Evolutionary conservation across 2,113 vertebrate genomes (phyloP), one percentile per base, ranked within the genome.

Genomic region (Alligator sinensis): DNA sequence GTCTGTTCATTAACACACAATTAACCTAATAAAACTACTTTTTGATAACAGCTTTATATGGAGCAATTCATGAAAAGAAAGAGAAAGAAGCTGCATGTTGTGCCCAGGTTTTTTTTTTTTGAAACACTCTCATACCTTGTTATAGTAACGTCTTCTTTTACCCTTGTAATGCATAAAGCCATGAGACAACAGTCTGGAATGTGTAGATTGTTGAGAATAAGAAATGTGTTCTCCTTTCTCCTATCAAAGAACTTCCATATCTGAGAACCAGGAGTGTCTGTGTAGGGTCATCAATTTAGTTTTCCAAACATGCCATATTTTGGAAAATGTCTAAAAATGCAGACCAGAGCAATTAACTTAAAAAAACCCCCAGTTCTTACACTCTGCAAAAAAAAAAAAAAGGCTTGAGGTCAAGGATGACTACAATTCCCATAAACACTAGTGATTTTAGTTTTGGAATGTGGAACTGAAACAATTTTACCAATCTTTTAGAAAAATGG

Each of bases 291-390:
- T 80, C 91, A 85, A 63, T 61, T 63, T 18, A 89, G 70, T 24
- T 83, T 76, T 47, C 10, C 22, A 81, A 94, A 92, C 55, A 30
- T 6, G 5, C 6, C 66, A 74, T 57, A 24, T 82, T 55, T 28
- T 66, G 22, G 70, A 74, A 66, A 66, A 30, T 15, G 17, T 13
- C 22, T 63, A 78, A 93, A 21, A 82, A 59, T 25, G 57, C 83
- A 54, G 17, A 21, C 82, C 22, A 89, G 86, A 92, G 87, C 59
- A 84, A 89, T 2, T 86, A 38, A 30, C 63, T 96, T 95, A 58
- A 66, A 86, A 38, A 88, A 38, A 88, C 30, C 77, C 11, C 74
- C 13, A 80, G 74, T 85, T 47, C 47, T 47, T 47, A 47, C 47
- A 47, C 47, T 47, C 9, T 87, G 58, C 6, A 92, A 60, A 86